phyloP scores from a whole-genome alignment of 2,797 vertebrate species.

The Notolepis coatsorum region DNA sequence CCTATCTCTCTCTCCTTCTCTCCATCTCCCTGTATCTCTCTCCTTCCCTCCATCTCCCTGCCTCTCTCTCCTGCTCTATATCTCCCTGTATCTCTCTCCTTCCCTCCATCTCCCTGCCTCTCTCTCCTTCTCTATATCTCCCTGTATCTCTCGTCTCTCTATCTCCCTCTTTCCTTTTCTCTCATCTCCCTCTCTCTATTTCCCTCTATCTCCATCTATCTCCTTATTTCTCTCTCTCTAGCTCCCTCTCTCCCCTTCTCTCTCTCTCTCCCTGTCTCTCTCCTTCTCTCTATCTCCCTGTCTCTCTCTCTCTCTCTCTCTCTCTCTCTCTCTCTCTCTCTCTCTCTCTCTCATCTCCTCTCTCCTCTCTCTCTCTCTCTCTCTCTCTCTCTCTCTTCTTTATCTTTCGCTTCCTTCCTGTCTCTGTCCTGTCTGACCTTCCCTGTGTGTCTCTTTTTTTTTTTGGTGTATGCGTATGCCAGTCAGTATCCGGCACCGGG shows the following conservation, averaged over 20 bases:
- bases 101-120: too few species aligned
- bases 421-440: constrained; percentile 32
- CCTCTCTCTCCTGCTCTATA: constrained; percentile 23
- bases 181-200: not conserved
- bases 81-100: constrained; percentile 30
- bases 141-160: too few species aligned
- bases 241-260: not conserved
- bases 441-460: constrained; percentile 24
- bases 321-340: too few species aligned
- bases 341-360: too few species aligned
- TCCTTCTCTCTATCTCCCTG: not conserved
- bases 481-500: constrained; percentile 40
- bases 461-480: constrained; percentile 38
- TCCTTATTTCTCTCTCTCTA: too few species aligned
- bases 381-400: not conserved
- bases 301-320: not conserved
- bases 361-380: not conserved
- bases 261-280: constrained; percentile 2
- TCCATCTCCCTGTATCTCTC: not conserved
- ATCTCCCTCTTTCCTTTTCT: not conserved
- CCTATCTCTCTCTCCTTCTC: too few species aligned
- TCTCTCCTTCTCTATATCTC: too few species aligned
- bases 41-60: not conserved
- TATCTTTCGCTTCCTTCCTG: too few species aligned
- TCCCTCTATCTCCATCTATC: too few species aligned